A percentile compares a stretch with the other conserved stretches of the same genome.
Evolutionary conservation across 2,888 invertebrate species (phyloP).

Genomic region (Tetragonisca angustula): DNA sequence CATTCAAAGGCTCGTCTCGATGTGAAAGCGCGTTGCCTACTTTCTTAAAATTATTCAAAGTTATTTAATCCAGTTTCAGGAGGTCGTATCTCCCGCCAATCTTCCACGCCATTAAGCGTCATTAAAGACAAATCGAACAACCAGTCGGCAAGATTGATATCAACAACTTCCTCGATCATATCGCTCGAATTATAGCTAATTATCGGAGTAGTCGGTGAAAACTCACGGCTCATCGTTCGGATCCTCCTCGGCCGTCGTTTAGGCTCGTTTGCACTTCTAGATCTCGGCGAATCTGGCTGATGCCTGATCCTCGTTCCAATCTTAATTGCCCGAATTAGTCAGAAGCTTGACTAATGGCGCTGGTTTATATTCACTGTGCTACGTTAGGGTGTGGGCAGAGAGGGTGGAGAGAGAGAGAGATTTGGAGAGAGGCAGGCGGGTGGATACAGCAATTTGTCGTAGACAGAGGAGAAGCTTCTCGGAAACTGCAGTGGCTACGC

Average conservation of each 20-base stretch:
- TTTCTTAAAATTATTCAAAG: too few species aligned
- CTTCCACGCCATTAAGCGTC: background rate
- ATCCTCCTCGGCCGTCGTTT: background rate
- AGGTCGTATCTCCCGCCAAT: background rate
- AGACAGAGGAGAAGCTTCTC: conserved; percentile 62
- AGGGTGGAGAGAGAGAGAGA: conserved; percentile 28
- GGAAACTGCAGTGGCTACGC: conserved; percentile 45
- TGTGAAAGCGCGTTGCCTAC: background rate
- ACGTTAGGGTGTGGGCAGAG: conserved; percentile 44
- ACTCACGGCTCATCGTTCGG: background rate
- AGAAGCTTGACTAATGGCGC: conserved; percentile 76
- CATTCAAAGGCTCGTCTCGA: background rate
- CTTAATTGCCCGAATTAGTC: conserved; percentile 78
- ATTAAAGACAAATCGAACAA: conserved; percentile 40
- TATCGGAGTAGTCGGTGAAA: conserved; percentile 33
- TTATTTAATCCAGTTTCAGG: background rate
- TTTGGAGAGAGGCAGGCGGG: conserved; percentile 38
- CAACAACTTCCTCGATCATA: conserved; percentile 31
- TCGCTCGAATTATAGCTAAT: conserved; percentile 52
- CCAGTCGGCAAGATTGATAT: conserved; percentile 41
- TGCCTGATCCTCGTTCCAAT: conserved; percentile 52
- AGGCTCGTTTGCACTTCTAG: conserved; percentile 26
- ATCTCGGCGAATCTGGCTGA: conserved; percentile 35
- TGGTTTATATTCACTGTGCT: conserved; percentile 67
- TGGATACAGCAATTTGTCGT: conserved; percentile 69